These are phyloP conservation scores for Drosophila mimetica DNA, from an alignment of 2,888 invertebrate genomes.

Conservation along the genomic window DNA sequence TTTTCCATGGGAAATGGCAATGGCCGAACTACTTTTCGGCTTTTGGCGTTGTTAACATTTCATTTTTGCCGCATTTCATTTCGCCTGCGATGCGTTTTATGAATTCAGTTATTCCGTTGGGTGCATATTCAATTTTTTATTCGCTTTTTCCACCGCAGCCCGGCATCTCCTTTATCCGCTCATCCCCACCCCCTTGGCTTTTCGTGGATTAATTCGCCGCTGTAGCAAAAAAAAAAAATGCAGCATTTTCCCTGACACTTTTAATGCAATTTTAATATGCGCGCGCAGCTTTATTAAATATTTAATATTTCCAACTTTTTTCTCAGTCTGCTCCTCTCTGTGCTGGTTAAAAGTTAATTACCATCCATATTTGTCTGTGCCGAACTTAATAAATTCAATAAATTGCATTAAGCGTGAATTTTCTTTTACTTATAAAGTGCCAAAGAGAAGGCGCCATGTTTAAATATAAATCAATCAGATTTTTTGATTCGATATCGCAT, in stretches of 20 bases:
- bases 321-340: slow-evolving; percentile 1
- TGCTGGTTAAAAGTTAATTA: slow-evolving; percentile 59
- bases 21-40: slow-evolving; percentile 67
- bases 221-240: slow-evolving; percentile 12
- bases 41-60: slow-evolving; percentile 53
- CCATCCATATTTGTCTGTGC: slow-evolving; percentile 46
- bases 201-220: slow-evolving; percentile 57
- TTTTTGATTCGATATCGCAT: background rate
- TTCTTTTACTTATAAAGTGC: background rate
- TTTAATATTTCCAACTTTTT: slow-evolving; percentile 52
- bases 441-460: background rate
- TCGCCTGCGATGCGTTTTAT: slow-evolving; percentile 46
- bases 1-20: slow-evolving; percentile 36
- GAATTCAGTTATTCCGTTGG: slow-evolving; percentile 41
- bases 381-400: slow-evolving; percentile 56
- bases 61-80: slow-evolving; percentile 50
- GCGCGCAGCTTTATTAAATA: slow-evolving; percentile 75
- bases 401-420: slow-evolving; percentile 27
- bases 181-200: slow-evolving; percentile 8
- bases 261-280: slow-evolving; percentile 78
- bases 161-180: slow-evolving; percentile 18
- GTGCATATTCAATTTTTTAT: slow-evolving; percentile 64
- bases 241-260: slow-evolving; percentile 50
- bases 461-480: slow-evolving; percentile 1
- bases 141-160: slow-evolving; percentile 38